Evolutionary conservation across 2,888 invertebrate genomes (phyloP), one percentile per base, ranked within the genome.

Genomic region (Ophion ventricosus): DNA sequence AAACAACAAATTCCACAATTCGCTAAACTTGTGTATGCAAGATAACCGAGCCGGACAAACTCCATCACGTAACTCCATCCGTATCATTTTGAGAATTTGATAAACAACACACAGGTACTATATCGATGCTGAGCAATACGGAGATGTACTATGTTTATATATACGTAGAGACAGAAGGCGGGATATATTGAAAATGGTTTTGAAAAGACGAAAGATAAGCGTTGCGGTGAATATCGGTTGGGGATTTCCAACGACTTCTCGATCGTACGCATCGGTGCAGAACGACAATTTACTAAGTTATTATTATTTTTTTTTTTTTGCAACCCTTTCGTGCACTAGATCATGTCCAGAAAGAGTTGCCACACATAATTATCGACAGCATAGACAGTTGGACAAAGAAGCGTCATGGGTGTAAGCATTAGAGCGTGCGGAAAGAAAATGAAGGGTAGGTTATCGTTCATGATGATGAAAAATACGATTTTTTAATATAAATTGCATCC

Each of bases 221-320:
- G 61, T 23, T 63, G 61, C 75, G 59, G 76, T 66, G 61, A 79
- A 82, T 49, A 17, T 79, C 59, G 70, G 63, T 82, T 63, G 72
- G 54, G 63, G 40, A 35, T 85, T 85, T 82, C 72, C 79, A 82
- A 76, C 79, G 84, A 82, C 82, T 82, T 82, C 82, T 85, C 84
- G 82, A 85, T 85, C 84, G 76, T 80, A 82, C 74, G 76, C 78
- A 76, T 63, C 20, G 43, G 25, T 69, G 69, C 29, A 43, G 26
- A 43, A 72, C 64, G 63, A 61, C 29, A 64, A 43, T 25, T 23
- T 17, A 25, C 59, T 20, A 23, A 23, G 3, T 57, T 20, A 17
- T 56, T 23, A 2, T 25, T 59, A 14, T 54, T 56, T 23, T 35
- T 66, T 57, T 72, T 23, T 17, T 40, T n/a, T 35, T 2, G 17